These are phyloP conservation scores for Hanleya hanleyi DNA, from an alignment of 2,888 invertebrate genomes.

Conservation along the genomic window DNA sequence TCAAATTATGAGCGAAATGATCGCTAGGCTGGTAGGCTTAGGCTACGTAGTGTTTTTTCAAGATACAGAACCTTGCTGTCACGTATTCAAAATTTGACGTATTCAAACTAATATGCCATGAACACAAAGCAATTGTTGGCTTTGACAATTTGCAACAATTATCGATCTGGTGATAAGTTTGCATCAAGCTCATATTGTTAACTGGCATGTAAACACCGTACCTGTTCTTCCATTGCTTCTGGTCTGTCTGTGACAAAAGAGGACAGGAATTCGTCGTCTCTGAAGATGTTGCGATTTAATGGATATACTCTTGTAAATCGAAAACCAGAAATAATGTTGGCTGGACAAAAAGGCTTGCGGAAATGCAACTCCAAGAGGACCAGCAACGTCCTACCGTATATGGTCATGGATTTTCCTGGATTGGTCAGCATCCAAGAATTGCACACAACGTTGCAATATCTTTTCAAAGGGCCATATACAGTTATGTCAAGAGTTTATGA, in stretches of 20 bases:
- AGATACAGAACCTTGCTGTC: no score
- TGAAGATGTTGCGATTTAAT: constrained; percentile 20
- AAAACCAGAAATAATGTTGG: constrained; percentile 23
- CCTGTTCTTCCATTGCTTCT: neutral
- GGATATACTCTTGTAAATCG: constrained; percentile 17
- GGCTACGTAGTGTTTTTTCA: no score
- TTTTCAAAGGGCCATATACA: constrained; percentile 60
- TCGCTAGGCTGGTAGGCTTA: no score
- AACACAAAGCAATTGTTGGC: no score
- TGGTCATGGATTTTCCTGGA: constrained; percentile 63
- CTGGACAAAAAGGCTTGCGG: constrained; percentile 16
- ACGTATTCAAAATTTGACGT: no score
- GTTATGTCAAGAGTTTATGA: constrained; percentile 35
- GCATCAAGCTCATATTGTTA: no score
- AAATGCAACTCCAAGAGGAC: neutral
- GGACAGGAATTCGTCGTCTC: constrained; percentile 13
- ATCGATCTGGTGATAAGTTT: neutral
- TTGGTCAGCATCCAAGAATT: constrained; percentile 59
- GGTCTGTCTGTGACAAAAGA: constrained; percentile 13
- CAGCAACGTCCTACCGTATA: constrained; percentile 42
- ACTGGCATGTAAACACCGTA: neutral
- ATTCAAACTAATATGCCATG: no score
- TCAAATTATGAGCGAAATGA: no score
- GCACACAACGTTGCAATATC: constrained; percentile 55
- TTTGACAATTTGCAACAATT: neutral